Evolutionary conservation across 1,140 invertebrate genomes (phyloP), one percentile per base, ranked within the genome.

Genomic region (Vanessa tameamea): DNA sequence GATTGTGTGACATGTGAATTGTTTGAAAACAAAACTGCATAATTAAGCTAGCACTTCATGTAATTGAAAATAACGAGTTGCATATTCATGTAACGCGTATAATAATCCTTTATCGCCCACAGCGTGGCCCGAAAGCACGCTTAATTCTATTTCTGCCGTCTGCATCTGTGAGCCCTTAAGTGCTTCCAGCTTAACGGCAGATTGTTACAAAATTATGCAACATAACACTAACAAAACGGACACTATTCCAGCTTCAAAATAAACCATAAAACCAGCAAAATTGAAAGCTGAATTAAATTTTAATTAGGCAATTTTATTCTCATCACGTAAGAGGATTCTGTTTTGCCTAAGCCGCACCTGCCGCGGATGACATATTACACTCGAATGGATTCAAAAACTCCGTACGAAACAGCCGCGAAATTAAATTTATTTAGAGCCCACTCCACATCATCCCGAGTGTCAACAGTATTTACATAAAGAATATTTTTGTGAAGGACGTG

Each of bases 401-500:
- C 72, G 71, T 76, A 72, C 74, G 81, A 78, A 76, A 83, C 78
- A 78, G 69, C 84, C 86, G 83, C 90, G 83, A 90, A 91, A 91
- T 90, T 89, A 87, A 89, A 89, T 89, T 92, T 89, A 89, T 90
- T 92, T 90, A 89, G 86, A 82, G 67, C 82, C 83, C 85, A 84
- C 86, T 87, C 81, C 82, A 84, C 82, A 83, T 87, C 87, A 87
- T 80, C 74, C 79, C 79, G 81, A 75, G 78, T 86, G 86, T 88
- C 87, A 86, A 79, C 84, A 78, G 51, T 89, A 83, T 91, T 91
- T 90, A 88, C 87, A 86, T 83, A 87, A 87, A 87, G 82, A 89
- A 91, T 91, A 90, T 82, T 90, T 89, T 86, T 77, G 85, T 79
- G 82, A 86, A 86, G 82, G 85, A 85, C 82, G 81, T 78, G 75